Evolutionary conservation across 2,888 invertebrate genomes (phyloP).

Genomic region (Xylota segnis): DNA sequence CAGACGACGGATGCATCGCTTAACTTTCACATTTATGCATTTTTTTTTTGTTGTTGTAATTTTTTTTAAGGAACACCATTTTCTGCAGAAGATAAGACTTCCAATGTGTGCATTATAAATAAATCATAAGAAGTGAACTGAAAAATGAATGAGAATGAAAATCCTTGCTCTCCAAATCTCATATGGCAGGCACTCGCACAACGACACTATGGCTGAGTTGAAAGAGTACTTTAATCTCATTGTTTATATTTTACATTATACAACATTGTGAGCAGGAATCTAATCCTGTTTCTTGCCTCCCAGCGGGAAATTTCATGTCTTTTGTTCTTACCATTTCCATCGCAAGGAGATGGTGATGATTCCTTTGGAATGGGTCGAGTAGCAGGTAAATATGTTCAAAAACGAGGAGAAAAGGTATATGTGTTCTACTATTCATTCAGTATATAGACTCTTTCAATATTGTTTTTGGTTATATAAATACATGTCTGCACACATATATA

Average conservation of each 20-base stretch:
- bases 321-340: slow-evolving; percentile 10
- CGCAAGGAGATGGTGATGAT: neutral
- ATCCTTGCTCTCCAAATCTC: neutral
- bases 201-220: neutral
- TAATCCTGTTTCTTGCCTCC: slow-evolving; percentile 13
- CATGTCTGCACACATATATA: neutral
- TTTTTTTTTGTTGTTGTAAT: neutral
- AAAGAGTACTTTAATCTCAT: slow-evolving; percentile 1
- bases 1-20: too few species aligned
- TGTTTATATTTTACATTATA: slow-evolving; percentile 7
- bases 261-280: neutral
- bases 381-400: slow-evolving; percentile 5
- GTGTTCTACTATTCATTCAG: neutral
- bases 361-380: neutral
- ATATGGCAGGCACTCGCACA: neutral
- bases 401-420: neutral
- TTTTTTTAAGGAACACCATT: slow-evolving; percentile 1
- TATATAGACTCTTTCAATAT: neutral
- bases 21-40: neutral
- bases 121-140: slow-evolving; percentile 2
- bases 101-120: slow-evolving; percentile 2
- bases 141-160: slow-evolving; percentile 6
- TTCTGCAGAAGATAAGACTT: neutral
- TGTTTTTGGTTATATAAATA: neutral
- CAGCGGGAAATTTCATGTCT: neutral